Conservation (phyloP, 2,113 vertebrate genomes). For the Ceyx cyanopectus region DNA sequence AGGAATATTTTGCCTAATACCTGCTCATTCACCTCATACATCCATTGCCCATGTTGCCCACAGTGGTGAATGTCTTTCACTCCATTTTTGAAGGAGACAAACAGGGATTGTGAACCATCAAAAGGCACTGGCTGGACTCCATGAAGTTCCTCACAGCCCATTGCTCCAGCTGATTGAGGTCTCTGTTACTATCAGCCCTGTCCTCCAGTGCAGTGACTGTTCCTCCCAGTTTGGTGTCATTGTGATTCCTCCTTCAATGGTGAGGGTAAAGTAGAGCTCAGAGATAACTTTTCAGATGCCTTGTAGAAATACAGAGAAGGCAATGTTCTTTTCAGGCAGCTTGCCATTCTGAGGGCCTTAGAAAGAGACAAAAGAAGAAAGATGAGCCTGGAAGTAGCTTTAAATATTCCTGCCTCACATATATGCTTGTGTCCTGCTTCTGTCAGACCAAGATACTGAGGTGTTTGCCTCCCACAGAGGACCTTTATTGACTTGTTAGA, state of each 20-base stretch:
- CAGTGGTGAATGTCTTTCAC: background rate
- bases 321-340: background rate
- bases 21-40: background rate
- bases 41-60: background rate
- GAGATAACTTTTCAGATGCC: background rate
- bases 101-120: background rate
- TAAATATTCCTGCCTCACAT: background rate
- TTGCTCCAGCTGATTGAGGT: background rate
- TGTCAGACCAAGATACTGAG: background rate
- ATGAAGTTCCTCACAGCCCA: background rate
- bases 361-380: background rate
- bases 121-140: background rate
- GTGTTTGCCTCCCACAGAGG: background rate
- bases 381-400: background rate
- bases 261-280: background rate
- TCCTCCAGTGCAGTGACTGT: rapidly evolving
- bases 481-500: background rate
- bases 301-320: background rate
- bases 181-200: background rate
- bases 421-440: background rate
- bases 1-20: background rate
- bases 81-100: background rate
- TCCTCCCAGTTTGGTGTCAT: background rate
- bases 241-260: background rate
- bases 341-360: background rate